These are phyloP conservation scores for Notechis scutatus DNA, from an alignment of 2,113 vertebrate genomes.

Conservation along the genomic window DNA sequence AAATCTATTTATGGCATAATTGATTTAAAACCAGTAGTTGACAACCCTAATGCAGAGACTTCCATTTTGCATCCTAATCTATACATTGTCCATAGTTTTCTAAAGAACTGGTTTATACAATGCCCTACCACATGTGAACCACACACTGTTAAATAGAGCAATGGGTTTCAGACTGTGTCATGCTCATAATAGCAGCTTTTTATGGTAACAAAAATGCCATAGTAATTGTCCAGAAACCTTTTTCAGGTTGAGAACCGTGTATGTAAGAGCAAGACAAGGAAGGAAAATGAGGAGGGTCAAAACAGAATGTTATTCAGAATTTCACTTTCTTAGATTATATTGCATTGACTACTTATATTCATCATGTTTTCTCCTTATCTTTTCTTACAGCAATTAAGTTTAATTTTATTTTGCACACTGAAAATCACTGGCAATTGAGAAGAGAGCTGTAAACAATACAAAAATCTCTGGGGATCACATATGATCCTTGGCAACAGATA, in stretches of 20 bases:
- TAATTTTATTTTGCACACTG: background rate
- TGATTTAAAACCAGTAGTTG: background rate
- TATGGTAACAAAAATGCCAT: background rate
- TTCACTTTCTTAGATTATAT: background rate
- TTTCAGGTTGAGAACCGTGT: background rate
- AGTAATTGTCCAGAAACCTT: background rate
- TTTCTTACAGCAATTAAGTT: background rate
- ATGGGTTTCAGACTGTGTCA: background rate
- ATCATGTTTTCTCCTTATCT: background rate
- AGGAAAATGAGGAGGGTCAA: background rate
- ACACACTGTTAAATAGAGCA: background rate
- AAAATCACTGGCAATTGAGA: background rate
- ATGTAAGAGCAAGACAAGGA: background rate
- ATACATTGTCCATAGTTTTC: background rate
- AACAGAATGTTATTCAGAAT: background rate
- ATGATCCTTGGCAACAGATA: background rate
- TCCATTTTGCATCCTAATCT: background rate
- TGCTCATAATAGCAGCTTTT: background rate
- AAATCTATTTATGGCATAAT: background rate
- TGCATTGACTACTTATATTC: background rate
- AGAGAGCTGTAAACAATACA: background rate
- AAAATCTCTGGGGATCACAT: background rate
- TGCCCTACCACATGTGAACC: background rate
- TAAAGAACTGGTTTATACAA: background rate
- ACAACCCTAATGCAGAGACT: background rate